Percentiles rank a stretch among this genome's conserved stretches.
These are phyloP conservation scores for Tetragonula carbonaria DNA, from an alignment of 2,888 invertebrate genomes.

Conservation along the genomic window DNA sequence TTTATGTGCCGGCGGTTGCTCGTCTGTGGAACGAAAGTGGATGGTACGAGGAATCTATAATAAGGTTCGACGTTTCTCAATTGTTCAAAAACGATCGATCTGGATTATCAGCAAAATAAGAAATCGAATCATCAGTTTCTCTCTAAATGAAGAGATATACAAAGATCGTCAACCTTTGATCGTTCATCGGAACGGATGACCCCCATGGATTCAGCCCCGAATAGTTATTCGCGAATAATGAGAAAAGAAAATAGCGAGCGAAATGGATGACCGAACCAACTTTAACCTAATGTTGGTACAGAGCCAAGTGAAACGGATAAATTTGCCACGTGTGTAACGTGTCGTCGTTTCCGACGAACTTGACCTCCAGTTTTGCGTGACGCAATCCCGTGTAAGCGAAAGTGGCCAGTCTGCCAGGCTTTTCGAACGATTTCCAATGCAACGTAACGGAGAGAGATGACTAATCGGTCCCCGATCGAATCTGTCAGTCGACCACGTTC, in stretches of 20 bases:
- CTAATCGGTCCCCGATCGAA: conserved; percentile 35
- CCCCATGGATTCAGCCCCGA: neutral
- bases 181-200: neutral
- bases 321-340: neutral
- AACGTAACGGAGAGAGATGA: conserved; percentile 1
- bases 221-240: neutral
- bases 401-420: conserved; percentile 33
- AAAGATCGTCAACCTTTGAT: neutral
- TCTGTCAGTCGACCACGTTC: conserved; percentile 7
- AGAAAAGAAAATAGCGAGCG: neutral
- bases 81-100: neutral
- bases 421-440: conserved; percentile 46
- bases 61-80: too few relatives aligned
- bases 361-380: conserved; percentile 61
- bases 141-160: neutral
- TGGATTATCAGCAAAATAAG: neutral
- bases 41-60: neutral
- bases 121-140: neutral
- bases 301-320: neutral
- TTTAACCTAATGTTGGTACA: neutral
- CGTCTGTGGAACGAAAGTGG: neutral
- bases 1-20: neutral
- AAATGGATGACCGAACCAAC: neutral
- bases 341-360: conserved; percentile 55
- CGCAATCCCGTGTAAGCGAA: conserved; percentile 52